Evolutionary conservation across 1,140 invertebrate species (phyloP).

Genomic region (Zophobas atratus): DNA sequence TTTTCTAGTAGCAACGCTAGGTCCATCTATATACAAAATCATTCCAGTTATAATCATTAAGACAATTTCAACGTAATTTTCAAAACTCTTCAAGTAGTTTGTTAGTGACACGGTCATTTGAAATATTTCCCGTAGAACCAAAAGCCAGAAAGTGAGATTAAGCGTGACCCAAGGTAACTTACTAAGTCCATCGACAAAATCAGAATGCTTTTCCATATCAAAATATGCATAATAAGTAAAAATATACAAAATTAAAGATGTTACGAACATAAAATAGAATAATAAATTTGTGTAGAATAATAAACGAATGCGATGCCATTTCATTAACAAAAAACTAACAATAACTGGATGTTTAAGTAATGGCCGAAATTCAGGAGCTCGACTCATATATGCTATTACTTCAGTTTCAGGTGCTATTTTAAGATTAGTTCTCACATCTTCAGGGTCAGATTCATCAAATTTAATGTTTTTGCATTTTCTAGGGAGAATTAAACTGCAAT

Average conservation of each 20-base stretch:
- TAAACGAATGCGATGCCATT: slow-evolving; percentile 84
- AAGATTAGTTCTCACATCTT: slow-evolving; percentile 41
- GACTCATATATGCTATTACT: slow-evolving; percentile 78
- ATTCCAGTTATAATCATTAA: slow-evolving; percentile 75
- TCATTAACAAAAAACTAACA: slow-evolving; percentile 85
- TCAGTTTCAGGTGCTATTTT: slow-evolving; percentile 71
- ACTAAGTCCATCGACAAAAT: slow-evolving; percentile 12
- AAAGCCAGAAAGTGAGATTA: slow-evolving; percentile 70
- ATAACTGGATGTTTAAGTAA: slow-evolving; percentile 86
- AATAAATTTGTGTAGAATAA: slow-evolving; percentile 81
- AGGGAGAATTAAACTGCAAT: slow-evolving; percentile 73
- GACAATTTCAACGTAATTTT: slow-evolving; percentile 80
- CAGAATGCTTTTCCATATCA: slow-evolving; percentile 33
- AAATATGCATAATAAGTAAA: slow-evolving; percentile 72
- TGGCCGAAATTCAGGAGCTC: slow-evolving; percentile 74
- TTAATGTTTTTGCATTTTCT: slow-evolving; percentile 23
- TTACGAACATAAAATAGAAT: slow-evolving; percentile 80
- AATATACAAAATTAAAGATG: slow-evolving; percentile 78
- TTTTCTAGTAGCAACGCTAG: slow-evolving; percentile 70
- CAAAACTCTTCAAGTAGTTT: slow-evolving; percentile 76
- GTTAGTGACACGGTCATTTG: slow-evolving; percentile 77
- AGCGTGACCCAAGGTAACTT: slow-evolving; percentile 47
- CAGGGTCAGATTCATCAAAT: slow-evolving; percentile 44
- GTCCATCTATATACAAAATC: slow-evolving; percentile 71
- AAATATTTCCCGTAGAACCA: slow-evolving; percentile 78